phyloP scores from a whole-genome alignment of 2,113 vertebrate genomes.

The Egretta garzetta region DNA sequence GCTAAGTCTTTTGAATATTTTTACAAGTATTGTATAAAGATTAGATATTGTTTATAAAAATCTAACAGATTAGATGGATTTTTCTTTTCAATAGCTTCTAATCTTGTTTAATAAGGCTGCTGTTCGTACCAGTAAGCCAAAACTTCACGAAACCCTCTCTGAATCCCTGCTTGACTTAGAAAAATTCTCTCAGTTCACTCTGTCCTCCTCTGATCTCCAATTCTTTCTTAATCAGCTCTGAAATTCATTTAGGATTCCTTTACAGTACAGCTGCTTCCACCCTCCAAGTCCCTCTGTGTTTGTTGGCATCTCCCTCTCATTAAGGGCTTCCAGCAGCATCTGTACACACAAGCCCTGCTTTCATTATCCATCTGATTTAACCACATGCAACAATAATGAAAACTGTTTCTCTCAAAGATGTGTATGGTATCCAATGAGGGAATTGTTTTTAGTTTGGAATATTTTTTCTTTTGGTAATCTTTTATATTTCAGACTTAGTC shows the following conservation, averaged over 20 bases:
- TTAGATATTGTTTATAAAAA: background rate
- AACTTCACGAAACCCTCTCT: background rate
- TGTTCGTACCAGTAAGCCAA: background rate
- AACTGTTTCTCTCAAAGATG: background rate
- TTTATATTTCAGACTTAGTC: background rate
- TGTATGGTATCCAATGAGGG: background rate
- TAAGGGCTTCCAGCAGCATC: slow-evolving; percentile 20
- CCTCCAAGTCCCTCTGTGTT: background rate
- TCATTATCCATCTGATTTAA: background rate
- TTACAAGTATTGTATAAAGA: background rate
- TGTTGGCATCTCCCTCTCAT: slow-evolving; percentile 27
- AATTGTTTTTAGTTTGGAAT: background rate
- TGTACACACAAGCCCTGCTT: slow-evolving; percentile 27
- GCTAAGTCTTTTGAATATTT: background rate
- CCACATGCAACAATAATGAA: background rate
- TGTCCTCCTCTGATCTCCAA: slow-evolving; percentile 1
- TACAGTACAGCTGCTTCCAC: background rate
- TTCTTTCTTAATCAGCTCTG: slow-evolving; percentile 7
- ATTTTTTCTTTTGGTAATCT: background rate
- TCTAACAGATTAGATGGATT: background rate
- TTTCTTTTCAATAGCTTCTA: background rate
- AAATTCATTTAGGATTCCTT: slow-evolving; percentile 13
- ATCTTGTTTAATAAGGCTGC: background rate
- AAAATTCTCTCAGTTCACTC: background rate
- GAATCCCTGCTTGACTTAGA: background rate